These are phyloP conservation scores for Kradibia gibbosae DNA, from an alignment of 1,140 invertebrate species.

Conservation along the genomic window DNA sequence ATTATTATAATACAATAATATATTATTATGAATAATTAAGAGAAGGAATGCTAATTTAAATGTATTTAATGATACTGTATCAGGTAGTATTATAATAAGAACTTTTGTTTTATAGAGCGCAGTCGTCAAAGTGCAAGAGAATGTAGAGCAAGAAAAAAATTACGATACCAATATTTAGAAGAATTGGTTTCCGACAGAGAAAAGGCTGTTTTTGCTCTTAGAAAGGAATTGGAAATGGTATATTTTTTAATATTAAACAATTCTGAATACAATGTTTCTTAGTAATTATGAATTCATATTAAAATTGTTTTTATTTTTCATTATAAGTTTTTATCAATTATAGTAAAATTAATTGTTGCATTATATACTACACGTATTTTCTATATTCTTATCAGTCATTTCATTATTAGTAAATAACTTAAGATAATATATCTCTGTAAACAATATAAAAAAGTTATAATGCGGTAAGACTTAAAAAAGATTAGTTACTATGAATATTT, in stretches of 20 bases:
- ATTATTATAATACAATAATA: not conserved
- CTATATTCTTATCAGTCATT: too few species aligned
- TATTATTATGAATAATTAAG: not conserved
- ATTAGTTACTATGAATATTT: too few species aligned
- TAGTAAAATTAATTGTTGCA: too few species aligned
- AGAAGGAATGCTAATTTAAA: too few species aligned
- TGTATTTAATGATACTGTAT: not conserved
- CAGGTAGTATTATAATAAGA: slow-evolving; percentile 31
- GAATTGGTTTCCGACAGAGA: slow-evolving; percentile 94
- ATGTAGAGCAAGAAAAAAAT: slow-evolving; percentile 96
- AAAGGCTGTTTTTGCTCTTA: slow-evolving; percentile 91
- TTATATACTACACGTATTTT: too few species aligned
- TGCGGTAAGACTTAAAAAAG: too few species aligned
- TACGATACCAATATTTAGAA: slow-evolving; percentile 97
- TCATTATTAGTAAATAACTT: too few species aligned
- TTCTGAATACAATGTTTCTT: not conserved
- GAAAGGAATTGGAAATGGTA: slow-evolving; percentile 94
- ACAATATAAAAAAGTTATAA: too few species aligned
- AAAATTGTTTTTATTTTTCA: not conserved
- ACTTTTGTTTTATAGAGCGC: slow-evolving; percentile 79
- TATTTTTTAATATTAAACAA: slow-evolving; percentile 46
- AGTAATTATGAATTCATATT: not conserved
- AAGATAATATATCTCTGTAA: too few species aligned
- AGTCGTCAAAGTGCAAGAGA: slow-evolving; percentile 97
- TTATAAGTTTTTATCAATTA: too few species aligned